Evolutionary conservation across 2,797 vertebrate species (phyloP).

Genomic region (Diceros bicornis): DNA sequence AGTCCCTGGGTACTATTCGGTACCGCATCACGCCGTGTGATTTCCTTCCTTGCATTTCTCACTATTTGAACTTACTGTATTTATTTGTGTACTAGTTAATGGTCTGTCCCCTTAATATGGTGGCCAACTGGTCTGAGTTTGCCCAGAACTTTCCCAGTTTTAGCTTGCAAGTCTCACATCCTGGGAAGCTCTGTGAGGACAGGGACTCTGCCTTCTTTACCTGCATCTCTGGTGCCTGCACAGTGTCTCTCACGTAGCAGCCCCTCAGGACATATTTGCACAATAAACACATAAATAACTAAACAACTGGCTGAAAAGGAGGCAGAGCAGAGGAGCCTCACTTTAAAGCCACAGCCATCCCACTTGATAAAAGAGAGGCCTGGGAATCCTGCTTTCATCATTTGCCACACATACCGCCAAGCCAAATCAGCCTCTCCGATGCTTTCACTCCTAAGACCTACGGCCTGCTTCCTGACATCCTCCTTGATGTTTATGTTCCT

Average conservation of each 20-base stretch:
- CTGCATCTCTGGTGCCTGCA: not conserved
- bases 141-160: not conserved
- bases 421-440: accelerated
- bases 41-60: not conserved
- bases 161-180: not conserved
- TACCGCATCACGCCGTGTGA: accelerated
- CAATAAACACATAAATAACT: not conserved
- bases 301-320: not conserved
- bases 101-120: no score
- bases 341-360: accelerated
- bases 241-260: no score
- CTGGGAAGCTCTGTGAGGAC: not conserved
- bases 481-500: not conserved
- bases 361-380: not conserved
- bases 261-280: accelerated
- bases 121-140: not conserved
- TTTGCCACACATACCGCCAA: not conserved
- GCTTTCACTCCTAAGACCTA: not conserved
- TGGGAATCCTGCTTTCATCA: not conserved
- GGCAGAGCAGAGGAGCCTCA: not conserved
- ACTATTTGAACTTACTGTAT: not conserved
- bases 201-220: not conserved
- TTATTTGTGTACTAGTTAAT: not conserved
- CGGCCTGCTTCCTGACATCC: not conserved
- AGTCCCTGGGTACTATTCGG: accelerated